Evolutionary conservation across 1,140 invertebrate species (phyloP), one percentile per base, ranked within the genome.

Genomic region (Drosophila varians): DNA sequence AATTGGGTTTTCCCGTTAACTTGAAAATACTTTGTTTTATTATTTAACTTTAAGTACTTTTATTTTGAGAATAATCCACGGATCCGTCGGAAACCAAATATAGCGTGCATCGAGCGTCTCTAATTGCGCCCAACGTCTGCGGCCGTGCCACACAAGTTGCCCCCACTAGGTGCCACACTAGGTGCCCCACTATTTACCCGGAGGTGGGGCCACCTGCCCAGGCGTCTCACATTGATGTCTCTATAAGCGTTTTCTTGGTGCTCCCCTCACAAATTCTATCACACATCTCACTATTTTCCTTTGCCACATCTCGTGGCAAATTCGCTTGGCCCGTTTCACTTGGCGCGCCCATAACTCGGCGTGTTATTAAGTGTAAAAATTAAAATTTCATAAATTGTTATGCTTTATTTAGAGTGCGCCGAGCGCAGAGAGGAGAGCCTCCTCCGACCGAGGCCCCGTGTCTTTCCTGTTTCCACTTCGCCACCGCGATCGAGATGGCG

Each of bases 321-420:
- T 64, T 64, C 42, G 42, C 31, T 48, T 51, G 46, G 60, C 38
- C 69, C 71, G 69, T 74, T 74, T 73, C 71, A 64, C 71, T 74
- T 48, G 71, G 54, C 65, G 46, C 65, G 74, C 54, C 74, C 79
- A 77, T 78, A 78, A 84, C 72, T 84, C 54, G 75, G 58, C 80
- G 82, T 86, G 73, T 84, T 84, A 84, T 84, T 84, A 84, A 84
- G 80, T 84, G 80, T 84, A 84, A 76, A 84, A 84, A 84, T 84
- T 84, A 87, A 77, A 87, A 84, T 84, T 84, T 84, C 82, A 84
- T 84, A 84, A 84, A 84, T 84, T 84, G 82, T 70, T 84, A 84
- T 73, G 82, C 66, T 86, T 80, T 84, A 84, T 84, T 84, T 84
- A 84, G 77, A 84, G 76, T 84, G 46, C 48, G 60, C 60, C 56